Evolutionary conservation across 2,888 invertebrate genomes (phyloP).

Genomic region (Aleiodes testaceus): DNA sequence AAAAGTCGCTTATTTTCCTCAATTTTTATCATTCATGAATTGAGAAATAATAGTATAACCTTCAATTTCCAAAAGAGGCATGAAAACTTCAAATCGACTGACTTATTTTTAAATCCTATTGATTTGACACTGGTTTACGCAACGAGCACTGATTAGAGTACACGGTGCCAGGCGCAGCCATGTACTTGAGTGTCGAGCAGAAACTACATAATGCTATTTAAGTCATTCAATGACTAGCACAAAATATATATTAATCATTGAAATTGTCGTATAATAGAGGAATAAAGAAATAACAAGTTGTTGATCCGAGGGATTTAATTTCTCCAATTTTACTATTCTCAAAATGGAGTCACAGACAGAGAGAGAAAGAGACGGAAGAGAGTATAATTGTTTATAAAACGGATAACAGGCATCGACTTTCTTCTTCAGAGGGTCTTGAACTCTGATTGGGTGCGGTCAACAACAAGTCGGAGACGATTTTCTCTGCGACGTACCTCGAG

Average conservation of each 20-base stretch:
- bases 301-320: no score
- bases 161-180: conserved; percentile 6
- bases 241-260: not conserved
- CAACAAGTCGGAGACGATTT: not conserved
- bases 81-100: not conserved
- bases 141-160: not conserved
- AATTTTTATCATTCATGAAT: no score
- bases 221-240: conserved; percentile 3
- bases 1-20: no score
- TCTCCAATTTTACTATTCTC: no score
- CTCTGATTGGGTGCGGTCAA: conserved; percentile 43
- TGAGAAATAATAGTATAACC: not conserved
- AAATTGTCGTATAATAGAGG: not conserved
- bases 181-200: conserved; percentile 7
- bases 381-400: conserved; percentile 42
- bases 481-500: not conserved
- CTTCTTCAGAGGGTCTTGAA: conserved; percentile 46
- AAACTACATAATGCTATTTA: conserved; percentile 1
- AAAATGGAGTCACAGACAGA: no score
- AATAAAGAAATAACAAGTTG: no score
- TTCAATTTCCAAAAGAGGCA: not conserved
- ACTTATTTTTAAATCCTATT: conserved; percentile 8
- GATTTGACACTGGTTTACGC: conserved; percentile 13
- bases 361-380: not conserved
- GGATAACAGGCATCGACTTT: conserved; percentile 45